A percentile compares a stretch with the other conserved stretches of the same genome.
Evolutionary conservation across 2,888 invertebrate species (phyloP).

Genomic region (Drosophila cognata): DNA sequence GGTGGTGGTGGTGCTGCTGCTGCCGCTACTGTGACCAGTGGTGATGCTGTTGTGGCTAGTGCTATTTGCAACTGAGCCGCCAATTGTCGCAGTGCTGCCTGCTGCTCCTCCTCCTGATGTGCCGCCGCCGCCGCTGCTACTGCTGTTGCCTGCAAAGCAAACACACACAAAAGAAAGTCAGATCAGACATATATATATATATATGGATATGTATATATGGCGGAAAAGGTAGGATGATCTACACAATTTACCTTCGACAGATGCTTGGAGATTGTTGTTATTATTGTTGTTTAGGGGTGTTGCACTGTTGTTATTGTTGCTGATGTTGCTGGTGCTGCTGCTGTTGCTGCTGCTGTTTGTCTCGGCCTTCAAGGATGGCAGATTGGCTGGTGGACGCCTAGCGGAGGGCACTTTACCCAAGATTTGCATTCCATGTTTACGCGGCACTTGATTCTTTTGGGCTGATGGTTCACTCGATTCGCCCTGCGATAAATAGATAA

Average conservation of each 20-base stretch:
- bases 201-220: not conserved
- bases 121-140: constrained; percentile 42
- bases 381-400: constrained; percentile 98
- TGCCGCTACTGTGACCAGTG: constrained; percentile 51
- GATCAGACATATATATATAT: not conserved
- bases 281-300: constrained; percentile 45
- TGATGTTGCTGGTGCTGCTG: constrained; percentile 84
- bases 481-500: constrained; percentile 87
- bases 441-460: constrained; percentile 94
- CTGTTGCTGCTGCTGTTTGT: constrained; percentile 83
- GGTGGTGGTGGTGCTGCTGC: constrained; percentile 5
- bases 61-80: constrained; percentile 39
- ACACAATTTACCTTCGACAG: constrained; percentile 62
- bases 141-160: constrained; percentile 50
- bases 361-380: constrained; percentile 99
- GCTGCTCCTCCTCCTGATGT: constrained; percentile 44
- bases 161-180: not conserved
- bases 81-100: constrained; percentile 49
- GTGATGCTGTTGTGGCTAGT: constrained; percentile 62
- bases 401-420: constrained; percentile 99
- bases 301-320: constrained; percentile 66
- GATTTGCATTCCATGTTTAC: constrained; percentile 99
- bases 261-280: constrained; percentile 57
- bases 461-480: constrained; percentile 94
- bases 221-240: not conserved